Evolutionary conservation across 2,888 invertebrate genomes (phyloP), one percentile per base, ranked within the genome.

Genomic region (Clivina fossor): DNA sequence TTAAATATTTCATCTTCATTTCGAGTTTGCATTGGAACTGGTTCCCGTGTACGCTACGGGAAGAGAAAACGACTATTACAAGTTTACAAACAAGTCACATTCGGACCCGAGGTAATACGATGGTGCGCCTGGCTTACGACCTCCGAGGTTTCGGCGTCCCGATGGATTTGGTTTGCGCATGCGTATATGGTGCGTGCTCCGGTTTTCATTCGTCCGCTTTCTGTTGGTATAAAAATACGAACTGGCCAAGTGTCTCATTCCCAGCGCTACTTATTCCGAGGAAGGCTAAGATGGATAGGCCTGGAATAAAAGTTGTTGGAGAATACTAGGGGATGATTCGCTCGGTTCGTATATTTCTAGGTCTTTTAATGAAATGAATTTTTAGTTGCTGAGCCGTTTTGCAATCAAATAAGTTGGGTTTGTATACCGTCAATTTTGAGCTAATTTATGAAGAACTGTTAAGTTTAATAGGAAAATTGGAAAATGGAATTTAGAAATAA

Each of bases 81-180:
- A 53, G 35, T 53, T 53, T 53, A 53, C 44, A 53, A 53, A 53
- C 53, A 53, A 53, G 53, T 53, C 53, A 53, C 53, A 53, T 53
- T 53, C 53, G 35, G 44, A 16, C 11, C 40, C 26, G 44, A 15
- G 44, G 53, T 44, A 53, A 53, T 53, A 44, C 53, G 44, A n/a
- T n/a, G n/a, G 44, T 26, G 35, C 22, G 28, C 20, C 26, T n/a
- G 37, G 44, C 44, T 53, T 53, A 53, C 53, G 53, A 53, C 53
- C 53, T 44, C 22, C 13, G 53, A 37, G 53, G 26, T 43, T 43
- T 43, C 11, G 26, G 26, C 26, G 4, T 24, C 16, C 16, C 37
- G 37, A 4, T 9, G 40, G 40, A 40, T 19, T 24, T 24, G 5
- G 4, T 24, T 9, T 40, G 40, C 40, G 8, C 40, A n/a, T n/a